Evolutionary conservation across 2,113 vertebrate species (phyloP), one percentile per base, ranked within the genome.

Genomic region (Notothenia rossii): DNA sequence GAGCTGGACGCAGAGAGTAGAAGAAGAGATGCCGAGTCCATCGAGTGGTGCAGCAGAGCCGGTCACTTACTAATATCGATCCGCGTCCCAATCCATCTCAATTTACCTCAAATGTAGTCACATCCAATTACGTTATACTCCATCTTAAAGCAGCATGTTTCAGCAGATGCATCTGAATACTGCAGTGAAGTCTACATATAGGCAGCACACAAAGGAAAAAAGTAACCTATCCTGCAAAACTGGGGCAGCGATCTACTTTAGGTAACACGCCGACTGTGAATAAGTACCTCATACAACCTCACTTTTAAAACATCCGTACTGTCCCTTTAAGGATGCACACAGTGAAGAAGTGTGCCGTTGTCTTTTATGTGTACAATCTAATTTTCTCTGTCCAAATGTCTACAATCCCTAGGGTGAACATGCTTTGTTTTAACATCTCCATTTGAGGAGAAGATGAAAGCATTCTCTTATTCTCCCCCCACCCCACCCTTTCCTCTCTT

Each of bases 11-110:
- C 33, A 72, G 60, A 75, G 49, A 51, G 62, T 75, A 73, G 72
- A 63, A 58, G 50, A 67, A 29, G 70, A 40, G 71, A 59, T 64
- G 51, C 40, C 64, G 63, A 69, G 66, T 62, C 66, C 58, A 79
- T 69, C 68, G 59, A 88, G 82, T 48, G 18, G 71, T 33, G 43
- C 74, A 25, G 70, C 80, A 43, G 82, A 80, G 86, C 82, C 48
- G 79, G 88, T 86, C 90, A 88, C 89, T 92, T 89, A 88, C 85
- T 67, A 56, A 29, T 87, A 94, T 94, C 29, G 92, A 94, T 93
- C 90, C 22, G 45, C 66, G 79, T 91, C 77, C 75, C 73, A 25
- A 81, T 93, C 93, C 76, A 85, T 93, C 89, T 94, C 83, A 91
- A 89, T 94, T 92, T 89, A 81, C 72, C 64, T 80, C 72, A 86